phyloP scores from a whole-genome alignment of 1,140 invertebrate species.

The Halictus rubicundus region DNA sequence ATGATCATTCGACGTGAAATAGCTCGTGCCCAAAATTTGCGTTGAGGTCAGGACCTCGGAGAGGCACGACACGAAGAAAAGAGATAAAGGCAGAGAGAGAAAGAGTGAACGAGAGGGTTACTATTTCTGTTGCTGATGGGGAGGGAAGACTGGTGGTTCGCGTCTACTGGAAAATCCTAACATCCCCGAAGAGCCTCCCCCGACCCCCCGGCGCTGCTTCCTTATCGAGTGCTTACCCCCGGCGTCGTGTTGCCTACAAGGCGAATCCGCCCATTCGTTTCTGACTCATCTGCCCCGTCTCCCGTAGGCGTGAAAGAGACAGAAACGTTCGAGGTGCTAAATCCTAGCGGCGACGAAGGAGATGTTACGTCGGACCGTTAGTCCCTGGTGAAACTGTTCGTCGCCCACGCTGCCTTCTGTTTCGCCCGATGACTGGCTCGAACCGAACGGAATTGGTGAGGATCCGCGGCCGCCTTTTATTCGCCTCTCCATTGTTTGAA shows the following conservation, averaged over 20 bases:
- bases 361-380: constrained; percentile 51
- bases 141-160: not conserved
- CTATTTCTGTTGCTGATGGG: constrained; percentile 68
- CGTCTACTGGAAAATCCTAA: constrained; percentile 40
- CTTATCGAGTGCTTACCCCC: constrained; percentile 55
- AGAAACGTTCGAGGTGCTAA: constrained; percentile 43
- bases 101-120: constrained; percentile 9
- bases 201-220: not conserved
- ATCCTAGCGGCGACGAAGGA: constrained; percentile 53
- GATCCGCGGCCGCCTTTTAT: constrained; percentile 17
- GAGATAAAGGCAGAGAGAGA: too few species aligned
- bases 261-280: constrained; percentile 48
- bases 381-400: constrained; percentile 33
- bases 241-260: constrained; percentile 16
- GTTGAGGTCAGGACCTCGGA: not conserved
- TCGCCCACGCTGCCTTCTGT: constrained; percentile 36
- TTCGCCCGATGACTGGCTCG: constrained; percentile 22
- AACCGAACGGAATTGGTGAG: not conserved
- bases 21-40: not conserved
- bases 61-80: too few species aligned
- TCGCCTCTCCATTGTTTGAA: constrained; percentile 16
- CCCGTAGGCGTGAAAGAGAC: constrained; percentile 54
- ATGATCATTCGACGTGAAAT: not conserved
- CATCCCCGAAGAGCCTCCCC: constrained; percentile 51
- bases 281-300: constrained; percentile 49